A percentile compares a stretch with the other conserved stretches of the same genome.
phyloP scores from a whole-genome alignment of 2,113 vertebrate genomes.

The Cyprinodon brontotheroides region DNA sequence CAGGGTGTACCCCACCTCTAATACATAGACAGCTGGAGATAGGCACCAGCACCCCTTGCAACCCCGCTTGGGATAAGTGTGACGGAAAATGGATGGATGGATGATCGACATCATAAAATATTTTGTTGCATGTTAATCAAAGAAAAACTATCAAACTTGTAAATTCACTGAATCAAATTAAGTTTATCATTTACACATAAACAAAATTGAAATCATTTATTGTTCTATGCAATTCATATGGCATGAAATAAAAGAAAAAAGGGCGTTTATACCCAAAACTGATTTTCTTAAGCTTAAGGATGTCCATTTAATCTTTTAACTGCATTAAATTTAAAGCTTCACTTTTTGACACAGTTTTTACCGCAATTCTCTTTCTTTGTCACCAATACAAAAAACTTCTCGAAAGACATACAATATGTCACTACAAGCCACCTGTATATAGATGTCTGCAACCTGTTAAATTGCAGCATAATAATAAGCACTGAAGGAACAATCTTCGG shows the following conservation, averaged over 20 bases:
- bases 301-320: background rate
- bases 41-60: too few species aligned
- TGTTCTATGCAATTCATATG: background rate
- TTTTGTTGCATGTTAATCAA: background rate
- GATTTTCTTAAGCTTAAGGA: background rate
- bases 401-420: constrained; percentile 15
- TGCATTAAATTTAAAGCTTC: background rate
- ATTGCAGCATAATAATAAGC: constrained; percentile 59
- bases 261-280: background rate
- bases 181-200: background rate
- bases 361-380: background rate
- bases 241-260: background rate
- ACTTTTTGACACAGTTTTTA: constrained; percentile 19
- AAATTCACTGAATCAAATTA: background rate
- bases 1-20: too few species aligned
- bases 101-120: background rate
- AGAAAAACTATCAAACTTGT: background rate
- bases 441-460: constrained; percentile 36
- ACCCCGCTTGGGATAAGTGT: too few species aligned
- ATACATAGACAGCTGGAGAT: too few species aligned
- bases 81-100: too few species aligned
- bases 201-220: background rate
- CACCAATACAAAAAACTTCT: constrained; percentile 5
- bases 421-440: constrained; percentile 23
- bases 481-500: constrained; percentile 75